Conservation (phyloP, 1,140 invertebrate genomes). For the Berghia stephanieae region DNA sequence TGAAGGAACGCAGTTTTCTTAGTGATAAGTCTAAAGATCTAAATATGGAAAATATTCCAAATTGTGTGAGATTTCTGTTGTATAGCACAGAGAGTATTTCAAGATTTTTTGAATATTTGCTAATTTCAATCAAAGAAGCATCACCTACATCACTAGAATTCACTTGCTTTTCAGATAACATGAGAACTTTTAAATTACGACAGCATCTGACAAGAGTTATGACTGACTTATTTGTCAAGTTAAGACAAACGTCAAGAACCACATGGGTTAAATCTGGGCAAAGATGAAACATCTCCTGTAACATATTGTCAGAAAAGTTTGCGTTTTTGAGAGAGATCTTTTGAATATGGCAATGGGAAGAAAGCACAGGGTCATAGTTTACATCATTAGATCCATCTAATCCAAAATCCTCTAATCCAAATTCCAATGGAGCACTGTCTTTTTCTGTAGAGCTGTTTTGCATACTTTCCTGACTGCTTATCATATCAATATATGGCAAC, state of each 20-base stretch:
- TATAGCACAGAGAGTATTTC: constrained; percentile 17
- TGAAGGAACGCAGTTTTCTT: neutral
- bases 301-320: neutral
- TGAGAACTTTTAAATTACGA: constrained; percentile 3
- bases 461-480: neutral
- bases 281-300: constrained; percentile 1
- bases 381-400: neutral
- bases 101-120: constrained; percentile 9
- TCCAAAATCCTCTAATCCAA: neutral
- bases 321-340: constrained; percentile 19
- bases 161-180: neutral
- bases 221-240: constrained; percentile 3
- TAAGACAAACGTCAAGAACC: neutral
- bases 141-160: constrained; percentile 21
- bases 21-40: neutral
- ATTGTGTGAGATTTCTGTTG: constrained; percentile 5
- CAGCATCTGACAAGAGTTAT: constrained; percentile 21
- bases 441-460: neutral
- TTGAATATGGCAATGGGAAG: constrained; percentile 10
- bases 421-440: neutral
- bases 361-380: neutral
- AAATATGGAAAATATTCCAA: constrained; percentile 22
- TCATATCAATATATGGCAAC: neutral
- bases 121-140: constrained; percentile 2
- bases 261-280: constrained; percentile 25